phyloP scores from a whole-genome alignment of 1,140 invertebrate genomes.

The Leptestheria dahalacensis region DNA sequence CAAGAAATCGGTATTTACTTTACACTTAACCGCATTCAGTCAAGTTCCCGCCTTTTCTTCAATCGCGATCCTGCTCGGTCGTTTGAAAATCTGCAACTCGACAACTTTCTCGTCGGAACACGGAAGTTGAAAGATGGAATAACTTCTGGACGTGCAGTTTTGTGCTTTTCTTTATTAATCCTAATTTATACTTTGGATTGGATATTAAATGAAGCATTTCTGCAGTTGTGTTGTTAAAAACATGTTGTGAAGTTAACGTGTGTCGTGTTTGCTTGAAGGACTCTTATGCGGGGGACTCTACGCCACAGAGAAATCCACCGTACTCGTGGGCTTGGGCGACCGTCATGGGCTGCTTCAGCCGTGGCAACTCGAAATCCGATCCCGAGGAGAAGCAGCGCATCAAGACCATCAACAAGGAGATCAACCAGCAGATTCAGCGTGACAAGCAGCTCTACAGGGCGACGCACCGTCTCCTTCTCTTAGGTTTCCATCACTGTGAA shows the following conservation, averaged over 20 bases:
- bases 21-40: too few species aligned
- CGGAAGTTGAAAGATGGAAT: background rate
- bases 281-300: background rate
- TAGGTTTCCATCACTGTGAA: conserved; percentile 40
- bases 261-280: background rate
- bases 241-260: background rate
- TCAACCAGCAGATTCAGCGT: conserved; percentile 95
- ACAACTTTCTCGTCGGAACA: too few species aligned
- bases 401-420: conserved; percentile 93
- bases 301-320: background rate
- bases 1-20: background rate
- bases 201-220: too few species aligned
- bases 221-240: too few species aligned
- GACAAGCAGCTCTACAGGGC: conserved; percentile 97
- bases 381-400: conserved; percentile 88
- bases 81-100: too few species aligned
- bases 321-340: conserved; percentile 20
- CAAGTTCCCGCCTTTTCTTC: too few species aligned
- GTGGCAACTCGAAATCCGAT: conserved; percentile 67
- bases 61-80: too few species aligned
- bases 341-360: conserved; percentile 90
- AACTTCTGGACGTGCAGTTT: too few species aligned
- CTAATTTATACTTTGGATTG: too few species aligned
- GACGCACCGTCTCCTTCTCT: conserved; percentile 82
- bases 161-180: background rate